Conservation (phyloP, 1,140 invertebrate genomes). For the Drosophila kikkawai region DNA sequence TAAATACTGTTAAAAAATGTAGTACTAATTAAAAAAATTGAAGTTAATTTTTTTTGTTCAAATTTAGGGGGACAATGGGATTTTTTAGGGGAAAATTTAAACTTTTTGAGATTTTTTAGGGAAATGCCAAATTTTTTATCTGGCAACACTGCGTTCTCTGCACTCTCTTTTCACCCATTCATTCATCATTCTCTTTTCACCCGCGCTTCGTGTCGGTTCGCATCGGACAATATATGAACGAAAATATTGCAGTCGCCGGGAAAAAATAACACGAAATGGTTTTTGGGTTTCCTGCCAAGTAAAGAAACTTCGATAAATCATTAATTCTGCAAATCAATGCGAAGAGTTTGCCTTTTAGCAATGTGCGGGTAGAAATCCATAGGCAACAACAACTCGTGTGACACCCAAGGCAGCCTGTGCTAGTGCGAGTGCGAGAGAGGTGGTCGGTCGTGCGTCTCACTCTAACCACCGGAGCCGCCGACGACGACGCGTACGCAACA, state of each 20-base stretch:
- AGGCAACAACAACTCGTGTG: conserved; percentile 57
- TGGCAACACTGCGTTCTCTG: no score
- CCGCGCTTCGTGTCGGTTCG: conserved; percentile 17
- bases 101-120: no score
- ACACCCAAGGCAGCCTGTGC: conserved; percentile 49
- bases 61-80: no score
- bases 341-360: conserved; percentile 58
- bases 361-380: conserved; percentile 70
- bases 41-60: no score
- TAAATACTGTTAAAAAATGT: no score
- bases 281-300: conserved; percentile 6
- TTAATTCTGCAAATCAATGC: conserved; percentile 49
- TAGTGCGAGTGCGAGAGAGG: conserved; percentile 33
- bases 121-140: no score
- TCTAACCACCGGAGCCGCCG: conserved; percentile 34
- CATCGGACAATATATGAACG: conserved; percentile 2
- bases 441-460: conserved; percentile 37
- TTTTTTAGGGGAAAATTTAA: no score
- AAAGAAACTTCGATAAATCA: conserved; percentile 11
- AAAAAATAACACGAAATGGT: conserved; percentile 29
- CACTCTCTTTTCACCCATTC: no score
- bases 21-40: no score
- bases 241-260: conserved; percentile 22
- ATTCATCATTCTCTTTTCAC: neutral
- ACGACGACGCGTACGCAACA: conserved; percentile 61